A percentile compares a stretch with the other conserved stretches of the same genome.
These are phyloP conservation scores for Empidonax traillii DNA, from an alignment of 2,113 vertebrate species.

Conservation along the genomic window DNA sequence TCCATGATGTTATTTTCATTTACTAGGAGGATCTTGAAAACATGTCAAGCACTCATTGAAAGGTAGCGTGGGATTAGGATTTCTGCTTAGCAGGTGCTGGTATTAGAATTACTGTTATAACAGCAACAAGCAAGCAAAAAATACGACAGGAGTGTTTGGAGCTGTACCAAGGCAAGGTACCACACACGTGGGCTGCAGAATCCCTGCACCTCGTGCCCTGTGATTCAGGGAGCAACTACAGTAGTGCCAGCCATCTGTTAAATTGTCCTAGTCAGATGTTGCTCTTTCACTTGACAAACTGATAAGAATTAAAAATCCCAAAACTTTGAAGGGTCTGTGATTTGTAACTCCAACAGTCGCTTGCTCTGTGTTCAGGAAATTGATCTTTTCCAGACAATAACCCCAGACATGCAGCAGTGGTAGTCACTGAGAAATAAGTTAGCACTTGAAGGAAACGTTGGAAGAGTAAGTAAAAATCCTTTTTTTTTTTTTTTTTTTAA, in stretches of 20 bases:
- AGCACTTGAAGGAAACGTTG: background rate
- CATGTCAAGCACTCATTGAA: background rate
- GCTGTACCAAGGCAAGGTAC: background rate
- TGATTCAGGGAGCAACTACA: background rate
- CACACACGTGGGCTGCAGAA: background rate
- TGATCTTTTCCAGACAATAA: background rate
- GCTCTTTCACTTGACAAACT: background rate
- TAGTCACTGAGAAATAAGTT: background rate
- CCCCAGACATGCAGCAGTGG: background rate
- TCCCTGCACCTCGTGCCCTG: background rate
- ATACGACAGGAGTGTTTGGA: background rate
- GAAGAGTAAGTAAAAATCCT: background rate
- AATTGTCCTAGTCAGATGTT: background rate
- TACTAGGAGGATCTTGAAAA: background rate
- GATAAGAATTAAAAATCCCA: background rate
- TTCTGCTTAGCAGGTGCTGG: background rate
- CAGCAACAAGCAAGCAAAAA: background rate
- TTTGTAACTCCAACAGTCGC: background rate
- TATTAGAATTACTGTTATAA: background rate
- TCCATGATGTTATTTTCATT: background rate
- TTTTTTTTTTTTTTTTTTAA: background rate
- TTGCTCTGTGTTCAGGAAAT: fast-evolving
- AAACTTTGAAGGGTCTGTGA: background rate
- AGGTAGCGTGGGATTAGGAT: background rate
- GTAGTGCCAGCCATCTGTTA: background rate